Percentiles rank a stretch among this genome's conserved stretches.
phyloP scores from a whole-genome alignment of 2,888 invertebrate genomes.

The Phytoseiulus persimilis region DNA sequence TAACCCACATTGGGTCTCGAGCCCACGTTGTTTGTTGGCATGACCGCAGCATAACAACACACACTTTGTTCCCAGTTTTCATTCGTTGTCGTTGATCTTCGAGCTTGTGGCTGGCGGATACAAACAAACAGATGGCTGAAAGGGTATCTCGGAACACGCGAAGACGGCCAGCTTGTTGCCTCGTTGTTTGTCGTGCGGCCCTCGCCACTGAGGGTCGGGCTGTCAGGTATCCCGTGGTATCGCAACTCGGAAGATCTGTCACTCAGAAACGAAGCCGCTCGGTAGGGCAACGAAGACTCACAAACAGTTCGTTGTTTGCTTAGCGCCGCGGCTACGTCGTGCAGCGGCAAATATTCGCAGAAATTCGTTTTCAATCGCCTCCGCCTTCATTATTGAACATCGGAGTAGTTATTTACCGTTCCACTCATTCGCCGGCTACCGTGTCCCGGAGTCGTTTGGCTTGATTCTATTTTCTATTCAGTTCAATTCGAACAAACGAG shows the following conservation, averaged over 20 bases:
- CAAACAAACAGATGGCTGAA: not conserved
- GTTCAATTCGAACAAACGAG: not conserved
- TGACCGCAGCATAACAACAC: constrained; percentile 5
- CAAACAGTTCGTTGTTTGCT: not conserved
- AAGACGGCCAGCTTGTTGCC: not conserved
- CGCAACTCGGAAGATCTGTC: not conserved
- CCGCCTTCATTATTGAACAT: not conserved
- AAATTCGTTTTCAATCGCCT: not conserved
- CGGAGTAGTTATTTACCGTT: not conserved
- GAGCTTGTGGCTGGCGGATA: not conserved
- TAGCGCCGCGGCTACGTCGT: not conserved
- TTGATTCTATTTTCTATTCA: not conserved
- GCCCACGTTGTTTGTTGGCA: not conserved
- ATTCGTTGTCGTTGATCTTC: not conserved
- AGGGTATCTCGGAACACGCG: not conserved
- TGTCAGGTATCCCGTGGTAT: not conserved
- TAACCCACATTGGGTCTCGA: not conserved
- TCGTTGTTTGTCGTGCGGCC: not conserved
- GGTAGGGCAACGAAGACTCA: not conserved
- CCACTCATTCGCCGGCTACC: not conserved
- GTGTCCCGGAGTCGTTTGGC: not conserved
- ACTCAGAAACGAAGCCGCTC: not conserved
- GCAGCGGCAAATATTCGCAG: not conserved
- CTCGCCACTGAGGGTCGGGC: not conserved
- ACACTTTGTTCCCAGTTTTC: not conserved